phyloP scores from a whole-genome alignment of 2,888 invertebrate species.

The Trachelus iudaicus region DNA sequence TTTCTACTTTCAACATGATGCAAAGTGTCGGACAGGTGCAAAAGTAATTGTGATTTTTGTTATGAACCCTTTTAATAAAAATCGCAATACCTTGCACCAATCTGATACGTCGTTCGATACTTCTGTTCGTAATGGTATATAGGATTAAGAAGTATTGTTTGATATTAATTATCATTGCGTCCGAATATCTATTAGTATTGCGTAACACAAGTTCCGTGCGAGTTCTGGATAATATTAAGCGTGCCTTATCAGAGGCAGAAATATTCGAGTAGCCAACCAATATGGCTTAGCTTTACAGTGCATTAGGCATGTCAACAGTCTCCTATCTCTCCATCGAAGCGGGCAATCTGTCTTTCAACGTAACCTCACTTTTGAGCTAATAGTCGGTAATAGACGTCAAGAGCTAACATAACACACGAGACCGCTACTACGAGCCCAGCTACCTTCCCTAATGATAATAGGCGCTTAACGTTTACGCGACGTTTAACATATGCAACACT shows the following conservation, averaged over 20 bases:
- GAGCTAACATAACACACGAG: conserved; percentile 39
- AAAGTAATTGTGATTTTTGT: too few relatives aligned
- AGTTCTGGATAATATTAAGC: neutral
- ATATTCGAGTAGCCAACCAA: conserved; percentile 34
- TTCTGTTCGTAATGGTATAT: neutral
- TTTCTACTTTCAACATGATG: neutral
- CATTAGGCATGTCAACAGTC: conserved; percentile 57
- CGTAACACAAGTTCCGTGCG: neutral
- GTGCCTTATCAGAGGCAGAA: conserved; percentile 9
- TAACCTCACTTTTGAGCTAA: conserved; percentile 32
- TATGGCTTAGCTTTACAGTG: conserved; percentile 39
- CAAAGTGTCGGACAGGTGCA: neutral
- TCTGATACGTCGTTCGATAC: neutral
- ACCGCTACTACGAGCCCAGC: neutral
- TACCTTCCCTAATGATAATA: conserved; percentile 3
- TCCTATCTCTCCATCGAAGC: conserved; percentile 42
- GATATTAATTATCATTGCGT: neutral
- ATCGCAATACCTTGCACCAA: too few relatives aligned
- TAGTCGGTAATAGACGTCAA: conserved; percentile 44
- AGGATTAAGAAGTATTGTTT: neutral
- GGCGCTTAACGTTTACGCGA: neutral
- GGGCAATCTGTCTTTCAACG: conserved; percentile 47
- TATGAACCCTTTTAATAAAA: too few relatives aligned
- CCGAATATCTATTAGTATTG: neutral
- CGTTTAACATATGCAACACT: neutral